phyloP scores from a whole-genome alignment of 2,113 vertebrate species.

The Embiotoca jacksoni region DNA sequence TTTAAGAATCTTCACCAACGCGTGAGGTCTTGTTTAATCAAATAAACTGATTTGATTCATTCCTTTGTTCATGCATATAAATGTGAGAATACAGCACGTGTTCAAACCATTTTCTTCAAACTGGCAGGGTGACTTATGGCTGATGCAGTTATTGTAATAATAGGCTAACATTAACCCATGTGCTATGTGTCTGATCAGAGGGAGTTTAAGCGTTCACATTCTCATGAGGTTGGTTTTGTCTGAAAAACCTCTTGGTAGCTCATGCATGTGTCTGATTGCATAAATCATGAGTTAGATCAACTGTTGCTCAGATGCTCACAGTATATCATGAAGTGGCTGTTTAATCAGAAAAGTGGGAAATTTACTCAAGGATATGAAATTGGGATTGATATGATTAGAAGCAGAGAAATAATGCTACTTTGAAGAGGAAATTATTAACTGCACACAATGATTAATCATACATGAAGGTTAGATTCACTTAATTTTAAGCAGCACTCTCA shows the following conservation, averaged over 20 bases:
- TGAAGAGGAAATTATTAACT: conserved; percentile 50
- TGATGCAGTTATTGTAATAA: conserved; percentile 25
- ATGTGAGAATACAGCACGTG: not conserved
- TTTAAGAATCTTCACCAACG: conserved; percentile 28
- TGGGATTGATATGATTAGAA: conserved; percentile 39
- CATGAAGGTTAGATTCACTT: conserved; percentile 26
- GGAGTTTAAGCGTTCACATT: conserved; percentile 17
- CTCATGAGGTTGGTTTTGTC: conserved; percentile 36
- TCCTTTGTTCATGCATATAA: conserved; percentile 47
- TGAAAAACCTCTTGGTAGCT: conserved; percentile 25
- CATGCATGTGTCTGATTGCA: conserved; percentile 42
- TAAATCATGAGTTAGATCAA: conserved; percentile 51
- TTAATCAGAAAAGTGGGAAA: conserved; percentile 35
- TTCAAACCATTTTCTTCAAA: conserved; percentile 25
- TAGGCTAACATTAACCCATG: conserved; percentile 11
- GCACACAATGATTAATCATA: conserved; percentile 56
- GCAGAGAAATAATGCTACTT: conserved; percentile 13
- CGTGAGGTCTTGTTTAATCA: conserved; percentile 43
- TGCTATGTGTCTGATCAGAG: conserved; percentile 28
- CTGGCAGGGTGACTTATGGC: conserved; percentile 9
- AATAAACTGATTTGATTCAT: conserved; percentile 49
- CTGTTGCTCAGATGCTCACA: conserved; percentile 32
- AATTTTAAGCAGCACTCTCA: conserved; percentile 25
- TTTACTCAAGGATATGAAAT: conserved; percentile 45
- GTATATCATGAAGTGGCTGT: conserved; percentile 33